These are phyloP conservation scores for Corvus moneduloides DNA, from an alignment of 2,113 vertebrate species.

Conservation along the genomic window DNA sequence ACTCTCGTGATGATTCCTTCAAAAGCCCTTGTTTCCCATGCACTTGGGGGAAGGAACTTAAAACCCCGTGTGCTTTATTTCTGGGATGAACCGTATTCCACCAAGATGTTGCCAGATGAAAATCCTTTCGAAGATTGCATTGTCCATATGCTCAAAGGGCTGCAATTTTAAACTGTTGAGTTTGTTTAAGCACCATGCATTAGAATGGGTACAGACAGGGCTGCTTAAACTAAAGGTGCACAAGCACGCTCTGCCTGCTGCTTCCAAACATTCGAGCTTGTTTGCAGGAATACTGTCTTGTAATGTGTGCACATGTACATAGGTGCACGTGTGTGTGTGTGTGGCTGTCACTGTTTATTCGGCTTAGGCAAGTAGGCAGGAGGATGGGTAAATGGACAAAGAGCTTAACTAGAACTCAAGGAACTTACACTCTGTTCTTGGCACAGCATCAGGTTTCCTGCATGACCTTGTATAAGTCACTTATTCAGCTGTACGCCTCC, in stretches of 20 bases:
- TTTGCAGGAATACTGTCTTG: background rate
- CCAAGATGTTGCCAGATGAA: background rate
- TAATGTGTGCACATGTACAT: background rate
- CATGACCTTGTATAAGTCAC: conserved; percentile 63
- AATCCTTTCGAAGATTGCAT: background rate
- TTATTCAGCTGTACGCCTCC: background rate
- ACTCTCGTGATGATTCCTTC: background rate
- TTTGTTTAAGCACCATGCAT: background rate
- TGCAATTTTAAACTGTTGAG: background rate
- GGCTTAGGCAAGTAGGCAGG: background rate
- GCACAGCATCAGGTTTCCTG: conserved; percentile 31
- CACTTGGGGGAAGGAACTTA: background rate
- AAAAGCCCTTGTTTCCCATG: background rate
- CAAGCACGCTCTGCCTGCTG: background rate
- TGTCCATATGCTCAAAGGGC: background rate
- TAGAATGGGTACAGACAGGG: background rate
- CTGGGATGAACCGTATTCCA: background rate
- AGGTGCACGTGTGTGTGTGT: background rate
- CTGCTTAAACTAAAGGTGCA: background rate
- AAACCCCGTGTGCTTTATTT: background rate
- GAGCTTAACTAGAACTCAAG: conserved; percentile 45
- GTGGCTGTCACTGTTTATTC: background rate
- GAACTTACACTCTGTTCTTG: conserved; percentile 50
- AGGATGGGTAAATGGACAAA: conserved; percentile 43
- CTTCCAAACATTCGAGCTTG: background rate